Base-by-base conservation (phyloP, 2,888 invertebrate species). In the Diarsia rubi region DNA sequence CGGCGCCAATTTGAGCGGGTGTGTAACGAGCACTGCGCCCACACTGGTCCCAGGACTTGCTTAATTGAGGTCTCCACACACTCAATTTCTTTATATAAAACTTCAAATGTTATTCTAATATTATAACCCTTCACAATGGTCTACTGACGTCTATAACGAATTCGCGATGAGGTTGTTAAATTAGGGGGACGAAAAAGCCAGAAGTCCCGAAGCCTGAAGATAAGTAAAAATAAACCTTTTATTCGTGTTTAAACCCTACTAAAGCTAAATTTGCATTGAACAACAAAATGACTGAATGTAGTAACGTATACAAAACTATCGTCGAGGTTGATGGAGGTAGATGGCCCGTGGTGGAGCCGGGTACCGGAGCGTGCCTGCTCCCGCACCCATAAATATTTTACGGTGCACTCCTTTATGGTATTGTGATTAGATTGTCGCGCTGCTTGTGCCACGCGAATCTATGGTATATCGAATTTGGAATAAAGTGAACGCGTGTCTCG, bases 381-480 rank as follows among this genome's bases (percentile, higher is more conserved):
- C 92, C 90, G 90, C 87, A 85, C 87, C 90, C 90, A 93, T 95
- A 94, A 94, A 95, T 95, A 94, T 94, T 94, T 94, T 94, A 95
- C 94, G 91, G 92, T 93, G 91, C 93, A 93, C 91, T 94, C 92
- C 92, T 93, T 94, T 92, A 94, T 92, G 91, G 92, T 91, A 93
- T 92, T 94, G 92, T 93, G 94, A 94, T 94, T 93, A 93, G 94
- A 94, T 94, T 93, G 92, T 94, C 92, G 93, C 90, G 90, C 88
- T 90, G 88, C 89, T 89, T 89, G 88, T 88, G 90, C 89, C 90
- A 89, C 90, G 90, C 88, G 90, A 90, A 93, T 93, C 92, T 92
- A 92, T 92, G 90, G 90, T 89, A 89, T 91, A 93, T 93, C 90
- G 92, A 93, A 93, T 92, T 93, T 93, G 92, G 91, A 93, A 94